A percentile compares a stretch with the other conserved stretches of the same genome.
These are phyloP conservation scores for Trypoxylus dichotomus DNA, from an alignment of 1,140 invertebrate genomes.

Conservation along the genomic window DNA sequence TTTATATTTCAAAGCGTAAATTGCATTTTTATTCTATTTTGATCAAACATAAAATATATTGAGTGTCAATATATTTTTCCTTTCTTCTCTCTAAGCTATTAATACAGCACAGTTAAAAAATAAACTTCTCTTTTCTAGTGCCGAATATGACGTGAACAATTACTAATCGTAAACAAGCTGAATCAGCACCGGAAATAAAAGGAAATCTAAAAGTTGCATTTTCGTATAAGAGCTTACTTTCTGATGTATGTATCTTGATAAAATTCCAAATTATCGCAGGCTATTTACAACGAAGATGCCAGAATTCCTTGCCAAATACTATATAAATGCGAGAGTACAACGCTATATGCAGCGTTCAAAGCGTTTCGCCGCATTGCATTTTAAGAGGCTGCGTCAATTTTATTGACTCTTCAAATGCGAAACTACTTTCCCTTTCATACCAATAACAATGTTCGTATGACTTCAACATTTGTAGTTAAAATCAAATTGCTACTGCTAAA, in stretches of 20 bases:
- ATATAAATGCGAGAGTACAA: not conserved
- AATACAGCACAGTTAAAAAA: no score
- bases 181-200: not conserved
- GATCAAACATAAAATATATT: no score
- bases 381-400: not conserved
- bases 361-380: not conserved
- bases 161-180: not conserved
- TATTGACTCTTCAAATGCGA: not conserved
- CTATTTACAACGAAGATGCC: not conserved
- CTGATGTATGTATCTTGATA: conserved; percentile 7
- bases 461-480: not conserved
- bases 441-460: not conserved
- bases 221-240: not conserved
- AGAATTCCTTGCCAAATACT: conserved; percentile 5
- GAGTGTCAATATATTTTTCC: no score
- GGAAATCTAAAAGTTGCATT: not conserved
- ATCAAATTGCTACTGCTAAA: not conserved
- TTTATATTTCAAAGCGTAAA: no score
- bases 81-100: no score
- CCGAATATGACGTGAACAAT: no score
- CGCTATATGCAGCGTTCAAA: not conserved
- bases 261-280: not conserved
- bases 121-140: no score
- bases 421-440: not conserved
- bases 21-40: no score